Evolutionary conservation across 2,888 invertebrate genomes (phyloP), one percentile per base, ranked within the genome.

Genomic region (Eugnorisma glareosa): DNA sequence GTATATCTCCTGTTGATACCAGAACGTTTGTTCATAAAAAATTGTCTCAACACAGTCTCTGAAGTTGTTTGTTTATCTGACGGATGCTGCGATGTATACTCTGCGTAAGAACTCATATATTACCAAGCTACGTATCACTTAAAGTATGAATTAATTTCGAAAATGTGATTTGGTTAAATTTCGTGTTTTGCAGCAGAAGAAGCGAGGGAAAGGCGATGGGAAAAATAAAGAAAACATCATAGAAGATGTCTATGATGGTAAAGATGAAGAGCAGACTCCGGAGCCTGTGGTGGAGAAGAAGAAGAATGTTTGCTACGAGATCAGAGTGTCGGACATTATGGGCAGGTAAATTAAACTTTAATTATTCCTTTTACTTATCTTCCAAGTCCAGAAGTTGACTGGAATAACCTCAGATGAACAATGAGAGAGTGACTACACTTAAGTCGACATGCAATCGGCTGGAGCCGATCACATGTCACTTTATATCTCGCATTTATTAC

Each of bases 281-380:
- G 84, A 85, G 43, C 98, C 85, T 94, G 97, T 86, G 97, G 98
- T 93, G 95, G 98, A 93, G 97, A 98, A 95, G 67, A 91, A 90
- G 68, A 91, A 90, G 57, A 73, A 74, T 66, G 84, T 92, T n/a
- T 97, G 97, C 77, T 98, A 97, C 87, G 97, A 97, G 76, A 94
- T 98, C 37, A 97, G 95, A 82, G 95, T 95, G 7, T 98, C 98
- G 0, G 97, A 97, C 73, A 89, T 97, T 11, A 97, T 97, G 97
- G 97, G 97, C 91, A 96, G 97, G 97, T 97, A 88, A 51, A 28
- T 45, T 18, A 15, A 28, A 18, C 24, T n/a, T 43, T n/a, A 4
- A 5, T 13, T 21, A 40, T 37, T 37, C 8, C 15, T n/a, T 10
- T 75, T 7, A 43, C 6, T 31, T 51, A 66, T 51, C 15, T 13